phyloP scores from a whole-genome alignment of 2,888 invertebrate genomes.

The Corythucha ciliata region DNA sequence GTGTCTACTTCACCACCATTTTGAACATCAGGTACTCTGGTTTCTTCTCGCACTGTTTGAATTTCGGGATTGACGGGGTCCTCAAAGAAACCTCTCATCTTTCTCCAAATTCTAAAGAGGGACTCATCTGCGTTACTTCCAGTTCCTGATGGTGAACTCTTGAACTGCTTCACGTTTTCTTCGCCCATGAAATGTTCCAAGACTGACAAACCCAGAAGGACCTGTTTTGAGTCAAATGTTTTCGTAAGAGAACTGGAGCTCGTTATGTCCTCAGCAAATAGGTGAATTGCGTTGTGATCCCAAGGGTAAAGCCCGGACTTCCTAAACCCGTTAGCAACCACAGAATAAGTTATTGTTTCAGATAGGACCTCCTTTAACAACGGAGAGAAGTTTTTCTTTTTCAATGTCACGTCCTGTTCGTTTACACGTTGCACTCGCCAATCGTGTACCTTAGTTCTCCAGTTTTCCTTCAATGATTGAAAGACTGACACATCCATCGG shows the following conservation, averaged over 20 bases:
- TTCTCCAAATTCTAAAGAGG: slow-evolving; percentile 4
- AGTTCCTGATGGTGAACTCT: neutral
- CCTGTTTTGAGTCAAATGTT: slow-evolving; percentile 5
- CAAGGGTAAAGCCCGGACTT: slow-evolving; percentile 35
- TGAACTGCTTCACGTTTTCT: no score
- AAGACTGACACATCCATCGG: slow-evolving; percentile 41
- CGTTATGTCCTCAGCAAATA: slow-evolving; percentile 5
- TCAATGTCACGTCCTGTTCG: slow-evolving; percentile 2
- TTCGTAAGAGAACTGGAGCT: slow-evolving; percentile 3
- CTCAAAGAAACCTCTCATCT: slow-evolving; percentile 10
- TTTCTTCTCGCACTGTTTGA: slow-evolving; percentile 3
- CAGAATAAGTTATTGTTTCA: slow-evolving; percentile 28
- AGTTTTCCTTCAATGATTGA: slow-evolving; percentile 37
- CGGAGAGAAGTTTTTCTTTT: slow-evolving; percentile 18
- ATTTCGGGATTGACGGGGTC: neutral
- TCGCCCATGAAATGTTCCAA: no score
- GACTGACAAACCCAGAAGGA: no score
- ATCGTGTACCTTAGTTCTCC: slow-evolving; percentile 36
- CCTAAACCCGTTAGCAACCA: slow-evolving; percentile 35
- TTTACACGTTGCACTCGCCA: slow-evolving; percentile 36
- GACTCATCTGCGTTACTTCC: slow-evolving; percentile 5
- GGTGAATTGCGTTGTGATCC: no score
- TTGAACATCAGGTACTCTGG: no score
- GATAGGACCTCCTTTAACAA: slow-evolving; percentile 27
- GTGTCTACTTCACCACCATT: no score